Evolutionary conservation across 2,797 vertebrate species (phyloP).

Genomic region (Onychomys torridus): DNA sequence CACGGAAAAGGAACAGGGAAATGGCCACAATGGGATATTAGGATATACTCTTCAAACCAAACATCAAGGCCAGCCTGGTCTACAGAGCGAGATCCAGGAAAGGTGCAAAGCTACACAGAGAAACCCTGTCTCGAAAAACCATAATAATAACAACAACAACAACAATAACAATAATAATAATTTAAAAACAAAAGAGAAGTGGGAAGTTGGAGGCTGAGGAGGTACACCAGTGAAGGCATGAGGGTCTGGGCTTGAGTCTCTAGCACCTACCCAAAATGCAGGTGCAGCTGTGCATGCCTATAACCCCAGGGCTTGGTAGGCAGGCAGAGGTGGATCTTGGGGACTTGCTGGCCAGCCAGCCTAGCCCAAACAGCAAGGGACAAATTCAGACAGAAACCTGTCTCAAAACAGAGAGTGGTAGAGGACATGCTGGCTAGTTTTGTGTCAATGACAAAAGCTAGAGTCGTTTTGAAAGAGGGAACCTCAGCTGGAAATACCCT

Average conservation of each 20-base stretch:
- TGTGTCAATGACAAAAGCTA: background rate
- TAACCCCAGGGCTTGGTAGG: too few relatives aligned
- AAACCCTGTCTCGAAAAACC: too few relatives aligned
- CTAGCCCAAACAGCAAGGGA: background rate
- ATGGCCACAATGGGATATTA: background rate
- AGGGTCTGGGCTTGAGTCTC: background rate
- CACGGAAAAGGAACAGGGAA: background rate
- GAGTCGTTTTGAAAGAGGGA: background rate
- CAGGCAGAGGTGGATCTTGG: background rate
- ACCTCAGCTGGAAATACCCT: background rate
- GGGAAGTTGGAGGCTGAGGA: background rate
- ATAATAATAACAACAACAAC: too few relatives aligned
- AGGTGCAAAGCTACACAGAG: too few relatives aligned
- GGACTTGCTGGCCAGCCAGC: background rate
- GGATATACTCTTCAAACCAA: background rate
- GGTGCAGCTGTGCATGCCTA: background rate
- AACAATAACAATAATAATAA: too few relatives aligned
- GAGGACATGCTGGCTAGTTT: too few relatives aligned
- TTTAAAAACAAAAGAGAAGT: background rate
- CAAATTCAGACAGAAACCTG: background rate
- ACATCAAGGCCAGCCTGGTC: too few relatives aligned
- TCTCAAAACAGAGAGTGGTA: background rate
- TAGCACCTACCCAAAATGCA: background rate
- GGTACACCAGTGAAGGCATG: too few relatives aligned
- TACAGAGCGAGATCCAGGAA: too few relatives aligned